phyloP scores from a whole-genome alignment of 2,888 invertebrate genomes.

The Iphiclides podalirius region DNA sequence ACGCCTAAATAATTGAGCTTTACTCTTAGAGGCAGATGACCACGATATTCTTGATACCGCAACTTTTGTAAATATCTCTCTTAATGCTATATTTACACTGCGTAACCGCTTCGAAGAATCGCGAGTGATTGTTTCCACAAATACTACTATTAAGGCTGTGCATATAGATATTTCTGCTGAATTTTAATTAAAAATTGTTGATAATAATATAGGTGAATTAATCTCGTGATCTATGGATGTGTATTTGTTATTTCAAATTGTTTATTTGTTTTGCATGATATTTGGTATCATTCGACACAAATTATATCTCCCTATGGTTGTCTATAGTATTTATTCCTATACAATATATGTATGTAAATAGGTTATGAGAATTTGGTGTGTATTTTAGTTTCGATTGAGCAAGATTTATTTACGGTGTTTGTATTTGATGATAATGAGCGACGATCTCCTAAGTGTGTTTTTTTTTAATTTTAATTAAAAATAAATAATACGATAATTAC shows the following conservation, averaged over 20 bases:
- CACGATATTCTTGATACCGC: slow-evolving; percentile 71
- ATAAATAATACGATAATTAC: neutral
- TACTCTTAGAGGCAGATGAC: slow-evolving; percentile 40
- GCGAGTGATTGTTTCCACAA: slow-evolving; percentile 32
- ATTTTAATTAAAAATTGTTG: neutral
- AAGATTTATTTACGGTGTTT: neutral
- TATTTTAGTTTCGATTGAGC: neutral
- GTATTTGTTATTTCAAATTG: neutral
- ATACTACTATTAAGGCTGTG: slow-evolving; percentile 16
- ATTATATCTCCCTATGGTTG: neutral
- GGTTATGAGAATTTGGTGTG: neutral
- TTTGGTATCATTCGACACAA: slow-evolving; percentile 5
- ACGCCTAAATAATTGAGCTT: slow-evolving; percentile 44
- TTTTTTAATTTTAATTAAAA: neutral
- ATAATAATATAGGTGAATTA: too few relatives aligned
- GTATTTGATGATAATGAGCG: neutral
- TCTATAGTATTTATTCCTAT: neutral
- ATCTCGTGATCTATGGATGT: neutral
- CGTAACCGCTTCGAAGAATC: slow-evolving; percentile 37
- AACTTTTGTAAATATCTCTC: slow-evolving; percentile 67
- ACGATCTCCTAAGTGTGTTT: neutral
- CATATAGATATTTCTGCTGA: slow-evolving; percentile 8
- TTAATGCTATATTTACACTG: slow-evolving; percentile 40
- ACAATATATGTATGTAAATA: neutral
- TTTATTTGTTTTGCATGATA: slow-evolving; percentile 7